A percentile compares a stretch with the other conserved stretches of the same genome.
These are phyloP conservation scores for Scomber japonicus DNA, from an alignment of 2,113 vertebrate species.

Conservation along the genomic window DNA sequence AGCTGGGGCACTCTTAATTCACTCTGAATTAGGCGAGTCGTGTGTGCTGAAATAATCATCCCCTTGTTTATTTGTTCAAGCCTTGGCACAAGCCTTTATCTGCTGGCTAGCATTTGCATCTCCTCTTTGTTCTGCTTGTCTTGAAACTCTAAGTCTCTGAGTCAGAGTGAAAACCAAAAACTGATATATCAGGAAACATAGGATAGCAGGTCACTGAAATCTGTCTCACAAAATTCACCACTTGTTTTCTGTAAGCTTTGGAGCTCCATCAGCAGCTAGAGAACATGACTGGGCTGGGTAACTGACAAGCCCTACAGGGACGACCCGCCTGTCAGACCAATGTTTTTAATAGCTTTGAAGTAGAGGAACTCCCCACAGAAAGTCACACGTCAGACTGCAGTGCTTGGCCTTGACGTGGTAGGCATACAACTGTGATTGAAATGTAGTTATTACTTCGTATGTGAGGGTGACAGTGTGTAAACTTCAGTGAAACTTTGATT, in stretches of 20 bases:
- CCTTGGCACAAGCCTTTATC: constrained; percentile 71
- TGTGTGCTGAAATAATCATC: constrained; percentile 78
- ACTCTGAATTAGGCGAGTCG: constrained; percentile 71
- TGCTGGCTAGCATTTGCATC: constrained; percentile 34
- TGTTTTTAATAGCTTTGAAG: constrained; percentile 61
- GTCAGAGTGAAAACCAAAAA: constrained; percentile 36
- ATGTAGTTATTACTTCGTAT: constrained; percentile 35
- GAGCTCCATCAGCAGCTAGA: constrained; percentile 45
- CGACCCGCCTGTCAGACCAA: constrained; percentile 52
- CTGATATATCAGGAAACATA: constrained; percentile 57
- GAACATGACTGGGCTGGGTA: constrained; percentile 47
- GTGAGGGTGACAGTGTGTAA: constrained; percentile 52
- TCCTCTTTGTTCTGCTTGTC: constrained; percentile 31
- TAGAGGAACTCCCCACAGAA: constrained; percentile 31
- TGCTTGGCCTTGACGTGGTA: constrained; percentile 60
- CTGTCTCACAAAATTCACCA: constrained; percentile 41
- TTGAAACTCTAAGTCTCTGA: background rate
- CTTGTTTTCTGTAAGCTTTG: constrained; percentile 54
- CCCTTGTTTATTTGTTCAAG: constrained; percentile 80
- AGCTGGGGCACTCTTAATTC: constrained; percentile 75
- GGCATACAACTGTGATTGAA: constrained; percentile 65
- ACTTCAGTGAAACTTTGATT: constrained; percentile 39
- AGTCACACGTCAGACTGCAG: constrained; percentile 36
- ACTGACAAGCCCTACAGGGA: constrained; percentile 61
- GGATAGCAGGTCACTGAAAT: constrained; percentile 52